These are phyloP conservation scores for Ahaetulla prasina DNA, from an alignment of 2,113 vertebrate species.

Conservation along the genomic window DNA sequence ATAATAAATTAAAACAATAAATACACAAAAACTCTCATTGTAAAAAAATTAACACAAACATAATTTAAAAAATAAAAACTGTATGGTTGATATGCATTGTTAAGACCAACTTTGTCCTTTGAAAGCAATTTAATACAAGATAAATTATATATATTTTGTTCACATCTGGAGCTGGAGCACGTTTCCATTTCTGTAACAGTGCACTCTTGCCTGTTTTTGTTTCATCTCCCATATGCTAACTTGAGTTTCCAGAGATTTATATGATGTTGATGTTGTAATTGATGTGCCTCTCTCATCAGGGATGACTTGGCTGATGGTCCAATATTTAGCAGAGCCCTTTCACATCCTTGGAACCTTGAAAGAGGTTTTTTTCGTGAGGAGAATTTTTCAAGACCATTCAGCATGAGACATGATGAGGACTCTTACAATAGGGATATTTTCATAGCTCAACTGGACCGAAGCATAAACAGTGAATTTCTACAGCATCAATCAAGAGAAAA, in stretches of 20 bases:
- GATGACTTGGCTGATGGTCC: constrained; percentile 72
- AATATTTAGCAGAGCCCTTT: constrained; percentile 67
- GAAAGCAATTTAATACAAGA: not conserved
- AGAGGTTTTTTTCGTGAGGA: constrained; percentile 65
- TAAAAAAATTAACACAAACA: not conserved
- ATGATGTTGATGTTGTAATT: not conserved
- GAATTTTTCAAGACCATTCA: constrained; percentile 60
- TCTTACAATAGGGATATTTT: constrained; percentile 68
- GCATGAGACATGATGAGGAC: constrained; percentile 68
- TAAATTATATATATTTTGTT: not conserved
- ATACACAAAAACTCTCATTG: not conserved
- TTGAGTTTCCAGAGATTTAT: not conserved
- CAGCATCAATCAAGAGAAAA: constrained; percentile 64
- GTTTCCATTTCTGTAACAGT: not conserved
- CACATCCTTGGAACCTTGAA: constrained; percentile 63
- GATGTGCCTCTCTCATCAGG: constrained; percentile 58
- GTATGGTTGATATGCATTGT: not conserved
- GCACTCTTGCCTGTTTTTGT: not conserved
- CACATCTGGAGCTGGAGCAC: not conserved
- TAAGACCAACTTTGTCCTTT: not conserved
- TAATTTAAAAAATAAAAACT: not conserved
- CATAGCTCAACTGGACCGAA: constrained; percentile 67
- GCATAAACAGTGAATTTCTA: constrained; percentile 58
- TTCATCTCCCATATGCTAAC: not conserved
- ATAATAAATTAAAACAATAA: not conserved